A percentile compares a stretch with the other conserved stretches of the same genome.
Evolutionary conservation across 2,888 invertebrate species (phyloP).

Genomic region (Tetrapedia diversipes): DNA sequence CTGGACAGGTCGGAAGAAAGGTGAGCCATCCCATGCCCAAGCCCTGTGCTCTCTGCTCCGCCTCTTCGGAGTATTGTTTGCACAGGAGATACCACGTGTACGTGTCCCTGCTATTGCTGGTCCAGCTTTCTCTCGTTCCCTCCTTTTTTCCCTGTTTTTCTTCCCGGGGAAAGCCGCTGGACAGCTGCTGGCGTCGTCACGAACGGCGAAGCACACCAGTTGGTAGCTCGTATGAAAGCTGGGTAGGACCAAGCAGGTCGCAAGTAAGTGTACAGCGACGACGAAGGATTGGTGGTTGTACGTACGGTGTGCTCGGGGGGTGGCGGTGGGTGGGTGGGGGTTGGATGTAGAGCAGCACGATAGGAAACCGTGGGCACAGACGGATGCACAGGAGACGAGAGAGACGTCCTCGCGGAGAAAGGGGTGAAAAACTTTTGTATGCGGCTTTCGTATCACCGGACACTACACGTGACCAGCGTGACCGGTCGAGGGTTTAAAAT

Average conservation of each 20-base stretch:
- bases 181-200: conserved; percentile 51
- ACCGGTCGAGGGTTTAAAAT: conserved; percentile 69
- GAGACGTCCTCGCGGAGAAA: conserved; percentile 54
- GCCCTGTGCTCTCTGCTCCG: conserved; percentile 53
- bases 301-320: no score
- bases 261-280: conserved; percentile 1
- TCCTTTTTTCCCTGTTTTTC: conserved; percentile 33
- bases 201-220: conserved; percentile 25
- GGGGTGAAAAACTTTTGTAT: conserved; percentile 78
- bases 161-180: conserved; percentile 26
- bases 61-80: conserved; percentile 58
- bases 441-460: conserved; percentile 79
- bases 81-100: conserved; percentile 59
- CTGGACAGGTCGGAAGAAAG: conserved; percentile 13
- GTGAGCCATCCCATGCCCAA: conserved; percentile 13
- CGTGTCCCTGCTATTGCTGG: conserved; percentile 58
- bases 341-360: conserved; percentile 53
- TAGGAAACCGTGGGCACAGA: conserved; percentile 43
- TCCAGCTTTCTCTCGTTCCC: conserved; percentile 51
- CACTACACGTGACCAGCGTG: conserved; percentile 81
- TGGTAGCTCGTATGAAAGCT: conserved; percentile 31
- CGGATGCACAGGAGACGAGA: conserved; percentile 33
- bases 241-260: conserved; percentile 1
- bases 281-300: not conserved
- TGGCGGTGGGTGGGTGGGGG: no score